phyloP scores from a whole-genome alignment of 2,888 invertebrate genomes.

The Artemia sinica region DNA sequence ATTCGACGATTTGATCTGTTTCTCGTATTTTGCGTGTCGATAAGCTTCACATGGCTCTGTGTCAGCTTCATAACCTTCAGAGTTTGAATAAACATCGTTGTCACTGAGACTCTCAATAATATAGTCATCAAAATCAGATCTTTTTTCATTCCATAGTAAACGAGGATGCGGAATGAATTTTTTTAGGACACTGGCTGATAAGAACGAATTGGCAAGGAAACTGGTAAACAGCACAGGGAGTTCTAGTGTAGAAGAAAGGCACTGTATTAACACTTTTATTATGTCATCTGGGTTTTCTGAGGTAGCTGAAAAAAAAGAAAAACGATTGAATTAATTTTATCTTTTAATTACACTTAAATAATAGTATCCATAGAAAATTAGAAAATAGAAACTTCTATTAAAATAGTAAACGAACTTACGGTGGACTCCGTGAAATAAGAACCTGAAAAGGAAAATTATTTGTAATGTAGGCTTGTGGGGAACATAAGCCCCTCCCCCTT shows the following conservation, averaged over 20 bases:
- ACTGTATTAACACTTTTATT: not conserved
- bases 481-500: no score
- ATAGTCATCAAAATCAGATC: not conserved
- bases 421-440: no score
- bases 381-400: no score
- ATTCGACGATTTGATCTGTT: not conserved
- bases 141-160: slow-evolving; percentile 1
- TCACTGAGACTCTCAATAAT: not conserved
- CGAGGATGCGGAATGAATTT: not conserved
- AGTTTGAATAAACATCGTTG: not conserved
- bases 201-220: not conserved
- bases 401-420: no score
- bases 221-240: not conserved
- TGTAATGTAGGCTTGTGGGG: no score
- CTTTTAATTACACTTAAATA: no score
- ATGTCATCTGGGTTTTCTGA: not conserved
- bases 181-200: not conserved
- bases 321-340: no score
- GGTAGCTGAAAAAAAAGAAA: not conserved
- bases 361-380: no score
- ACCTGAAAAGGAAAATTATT: no score
- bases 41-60: not conserved
- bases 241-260: not conserved
- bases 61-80: not conserved
- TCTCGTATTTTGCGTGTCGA: not conserved